A percentile compares a stretch with the other conserved stretches of the same genome.
Conservation (phyloP, 2,888 invertebrate genomes). For the Chymomyza amoena region DNA sequence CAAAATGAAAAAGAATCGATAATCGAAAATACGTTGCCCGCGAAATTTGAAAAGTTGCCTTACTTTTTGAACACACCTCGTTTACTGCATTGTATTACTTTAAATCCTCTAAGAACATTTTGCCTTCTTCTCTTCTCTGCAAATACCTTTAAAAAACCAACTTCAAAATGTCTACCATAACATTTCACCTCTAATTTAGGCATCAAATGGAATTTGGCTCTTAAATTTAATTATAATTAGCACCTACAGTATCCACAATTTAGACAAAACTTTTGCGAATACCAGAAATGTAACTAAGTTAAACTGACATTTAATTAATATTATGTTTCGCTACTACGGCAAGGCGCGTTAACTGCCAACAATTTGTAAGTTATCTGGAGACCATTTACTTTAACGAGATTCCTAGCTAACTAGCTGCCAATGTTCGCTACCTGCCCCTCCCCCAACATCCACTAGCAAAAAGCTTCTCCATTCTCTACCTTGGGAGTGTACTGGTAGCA, state of each 20-base stretch:
- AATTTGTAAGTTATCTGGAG: slow-evolving; percentile 44
- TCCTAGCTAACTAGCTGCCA: slow-evolving; percentile 46
- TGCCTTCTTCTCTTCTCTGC: background rate
- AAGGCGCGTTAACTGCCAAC: background rate
- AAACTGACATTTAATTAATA: background rate
- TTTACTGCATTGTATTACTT: no score
- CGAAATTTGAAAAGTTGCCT: no score
- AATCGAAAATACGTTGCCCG: no score
- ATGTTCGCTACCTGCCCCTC: slow-evolving; percentile 16
- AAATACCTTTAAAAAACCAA: background rate
- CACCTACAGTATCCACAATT: background rate
- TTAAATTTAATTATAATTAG: background rate
- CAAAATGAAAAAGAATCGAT: no score
- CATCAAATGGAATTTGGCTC: background rate
- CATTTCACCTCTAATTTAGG: background rate
- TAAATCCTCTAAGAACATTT: background rate
- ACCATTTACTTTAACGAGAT: slow-evolving; percentile 46
- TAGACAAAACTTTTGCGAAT: background rate
- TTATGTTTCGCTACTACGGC: background rate
- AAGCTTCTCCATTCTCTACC: background rate
- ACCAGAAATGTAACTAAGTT: background rate
- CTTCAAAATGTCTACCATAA: background rate
- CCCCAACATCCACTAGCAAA: background rate
- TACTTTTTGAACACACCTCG: no score
- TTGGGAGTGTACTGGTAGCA: no score